These are phyloP conservation scores for Chanos chanos DNA, from an alignment of 2,797 vertebrate genomes.

Conservation along the genomic window DNA sequence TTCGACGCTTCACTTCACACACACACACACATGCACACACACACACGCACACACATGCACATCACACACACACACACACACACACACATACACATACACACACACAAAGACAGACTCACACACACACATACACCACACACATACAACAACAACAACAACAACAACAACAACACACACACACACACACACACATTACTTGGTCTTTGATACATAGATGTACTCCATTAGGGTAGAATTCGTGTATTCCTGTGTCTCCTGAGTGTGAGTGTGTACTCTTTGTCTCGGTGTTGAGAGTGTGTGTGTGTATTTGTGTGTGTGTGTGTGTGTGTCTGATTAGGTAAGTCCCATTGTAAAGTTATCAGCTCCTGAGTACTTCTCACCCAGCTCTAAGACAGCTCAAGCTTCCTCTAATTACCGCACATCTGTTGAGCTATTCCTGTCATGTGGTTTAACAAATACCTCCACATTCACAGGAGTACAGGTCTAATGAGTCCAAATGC, in stretches of 20 bases:
- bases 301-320: conserved; percentile 2
- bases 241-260: neutral
- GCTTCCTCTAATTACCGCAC: conserved; percentile 80
- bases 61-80: neutral
- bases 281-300: conserved; percentile 15
- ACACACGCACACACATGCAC: neutral
- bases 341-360: conserved; percentile 67
- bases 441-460: conserved; percentile 80
- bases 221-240: too few species aligned
- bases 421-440: conserved; percentile 81
- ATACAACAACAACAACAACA: too few species aligned
- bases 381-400: conserved; percentile 78
- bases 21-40: conserved; percentile 52
- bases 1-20: conserved; percentile 51
- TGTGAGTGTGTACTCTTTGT: neutral
- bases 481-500: conserved; percentile 75
- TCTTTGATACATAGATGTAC: too few species aligned
- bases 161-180: too few species aligned
- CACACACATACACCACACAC: too few species aligned
- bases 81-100: neutral
- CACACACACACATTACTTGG: too few species aligned
- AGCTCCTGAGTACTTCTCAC: conserved; percentile 72
- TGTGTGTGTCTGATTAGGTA: conserved; percentile 36
- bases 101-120: neutral
- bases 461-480: conserved; percentile 73